These are phyloP conservation scores for Anaspis maculata DNA, from an alignment of 2,888 invertebrate genomes.

Conservation along the genomic window DNA sequence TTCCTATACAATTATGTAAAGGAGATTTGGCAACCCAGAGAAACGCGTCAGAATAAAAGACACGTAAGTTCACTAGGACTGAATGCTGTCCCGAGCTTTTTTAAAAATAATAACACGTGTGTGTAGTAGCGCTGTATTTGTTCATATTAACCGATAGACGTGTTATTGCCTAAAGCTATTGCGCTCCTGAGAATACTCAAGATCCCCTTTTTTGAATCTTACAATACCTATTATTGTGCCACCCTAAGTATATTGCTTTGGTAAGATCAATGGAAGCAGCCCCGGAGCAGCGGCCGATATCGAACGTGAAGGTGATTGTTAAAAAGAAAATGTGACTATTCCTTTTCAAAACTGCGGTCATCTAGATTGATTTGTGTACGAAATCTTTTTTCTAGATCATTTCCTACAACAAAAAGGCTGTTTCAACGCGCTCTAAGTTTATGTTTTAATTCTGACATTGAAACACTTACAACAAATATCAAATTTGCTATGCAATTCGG, in stretches of 20 bases:
- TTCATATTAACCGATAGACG: conserved; percentile 24
- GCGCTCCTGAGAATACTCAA: conserved; percentile 25
- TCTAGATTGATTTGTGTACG: conserved; percentile 27
- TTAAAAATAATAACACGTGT: conserved; percentile 12
- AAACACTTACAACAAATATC: too few species aligned
- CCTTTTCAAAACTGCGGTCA: conserved; percentile 27
- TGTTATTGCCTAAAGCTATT: conserved; percentile 20
- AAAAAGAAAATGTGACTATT: conserved; percentile 25
- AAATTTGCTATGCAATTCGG: too few species aligned
- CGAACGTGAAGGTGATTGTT: conserved; percentile 25
- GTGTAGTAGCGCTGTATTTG: conserved; percentile 17
- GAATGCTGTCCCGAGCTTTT: too few species aligned
- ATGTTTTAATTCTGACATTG: too few species aligned
- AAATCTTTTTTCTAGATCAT: conserved; percentile 8
- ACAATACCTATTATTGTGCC: conserved; percentile 37
- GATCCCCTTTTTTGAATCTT: conserved; percentile 31
- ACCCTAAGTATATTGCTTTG: conserved; percentile 36
- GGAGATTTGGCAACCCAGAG: too few species aligned
- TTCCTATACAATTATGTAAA: too few species aligned
- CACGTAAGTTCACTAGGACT: too few species aligned
- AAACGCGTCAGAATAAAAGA: too few species aligned
- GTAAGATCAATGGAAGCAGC: conserved; percentile 34
- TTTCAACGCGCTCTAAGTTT: too few species aligned
- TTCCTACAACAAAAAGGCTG: too few species aligned
- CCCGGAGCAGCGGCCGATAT: conserved; percentile 29